A percentile compares a stretch with the other conserved stretches of the same genome.
phyloP scores from a whole-genome alignment of 2,888 invertebrate genomes.

The Clivina fossor region DNA sequence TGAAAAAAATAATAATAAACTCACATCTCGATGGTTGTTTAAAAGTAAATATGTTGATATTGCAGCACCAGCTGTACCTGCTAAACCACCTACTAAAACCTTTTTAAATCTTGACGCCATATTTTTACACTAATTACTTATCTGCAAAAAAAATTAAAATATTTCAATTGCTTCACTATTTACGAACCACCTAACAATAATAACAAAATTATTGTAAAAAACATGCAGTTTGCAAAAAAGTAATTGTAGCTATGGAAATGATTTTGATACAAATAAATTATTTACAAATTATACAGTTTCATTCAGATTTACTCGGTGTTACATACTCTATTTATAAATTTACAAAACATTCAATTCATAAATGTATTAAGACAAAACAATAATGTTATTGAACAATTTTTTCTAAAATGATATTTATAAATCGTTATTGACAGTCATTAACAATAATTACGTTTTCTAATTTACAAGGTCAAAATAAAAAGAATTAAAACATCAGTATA shows the following conservation, averaged over 20 bases:
- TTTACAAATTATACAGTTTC: no score
- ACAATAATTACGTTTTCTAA: no score
- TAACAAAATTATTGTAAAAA: not conserved
- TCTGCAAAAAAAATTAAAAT: constrained; percentile 1
- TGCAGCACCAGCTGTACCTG: constrained; percentile 63
- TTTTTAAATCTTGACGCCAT: constrained; percentile 60
- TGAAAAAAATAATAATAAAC: constrained; percentile 39
- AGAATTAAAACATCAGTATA: no score
- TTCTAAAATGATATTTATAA: no score
- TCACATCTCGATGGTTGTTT: constrained; percentile 57
- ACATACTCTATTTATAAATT: no score
- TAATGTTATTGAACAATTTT: no score
- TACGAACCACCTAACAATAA: not conserved
- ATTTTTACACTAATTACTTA: constrained; percentile 40
- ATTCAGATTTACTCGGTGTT: no score
- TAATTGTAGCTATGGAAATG: not conserved
- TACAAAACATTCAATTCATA: no score
- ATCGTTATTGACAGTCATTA: no score
- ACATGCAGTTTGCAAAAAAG: not conserved
- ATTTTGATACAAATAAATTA: no score
- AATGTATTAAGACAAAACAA: no score
- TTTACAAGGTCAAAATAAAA: no score
- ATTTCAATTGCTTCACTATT: not conserved
- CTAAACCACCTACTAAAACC: constrained; percentile 61
- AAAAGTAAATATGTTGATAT: constrained; percentile 63